Conservation (phyloP, 1,140 invertebrate genomes). For the Brachionus plicatilis region DNA sequence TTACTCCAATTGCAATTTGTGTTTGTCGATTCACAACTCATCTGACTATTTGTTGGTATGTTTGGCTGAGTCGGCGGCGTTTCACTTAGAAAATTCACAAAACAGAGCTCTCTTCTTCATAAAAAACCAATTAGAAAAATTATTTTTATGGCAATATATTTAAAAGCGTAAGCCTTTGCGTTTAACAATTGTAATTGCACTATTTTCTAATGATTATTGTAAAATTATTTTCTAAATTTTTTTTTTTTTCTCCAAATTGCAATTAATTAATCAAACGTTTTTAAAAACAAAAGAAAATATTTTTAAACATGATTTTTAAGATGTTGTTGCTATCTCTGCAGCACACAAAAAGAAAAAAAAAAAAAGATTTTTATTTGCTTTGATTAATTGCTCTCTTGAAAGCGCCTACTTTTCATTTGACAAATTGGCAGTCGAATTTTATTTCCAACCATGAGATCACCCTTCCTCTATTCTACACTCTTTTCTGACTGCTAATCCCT, state of each 20-base stretch:
- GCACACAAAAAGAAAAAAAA: not conserved
- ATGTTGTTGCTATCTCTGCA: too few relatives aligned
- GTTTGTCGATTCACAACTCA: slow-evolving; percentile 31
- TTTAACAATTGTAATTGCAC: not conserved
- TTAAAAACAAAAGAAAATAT: not conserved
- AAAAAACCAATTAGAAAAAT: slow-evolving; percentile 9
- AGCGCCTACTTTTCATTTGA: not conserved
- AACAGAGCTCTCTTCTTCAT: not conserved
- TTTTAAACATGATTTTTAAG: not conserved
- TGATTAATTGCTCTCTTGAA: slow-evolving; percentile 26
- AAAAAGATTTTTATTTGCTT: not conserved
- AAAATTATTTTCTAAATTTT: not conserved
- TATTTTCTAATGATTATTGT: slow-evolving; percentile 7
- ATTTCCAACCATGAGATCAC: not conserved
- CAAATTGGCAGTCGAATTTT: not conserved
- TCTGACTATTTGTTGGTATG: not conserved
- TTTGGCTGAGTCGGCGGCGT: not conserved
- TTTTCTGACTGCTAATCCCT: not conserved
- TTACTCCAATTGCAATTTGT: not conserved
- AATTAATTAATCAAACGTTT: slow-evolving; percentile 35
- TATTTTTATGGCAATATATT: not conserved
- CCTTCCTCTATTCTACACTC: not conserved
- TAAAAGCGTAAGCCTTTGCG: not conserved
- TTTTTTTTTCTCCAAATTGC: slow-evolving; percentile 4
- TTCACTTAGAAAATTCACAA: not conserved